Evolutionary conservation across 2,113 vertebrate genomes (phyloP).

Genomic region (Picathartes gymnocephalus): DNA sequence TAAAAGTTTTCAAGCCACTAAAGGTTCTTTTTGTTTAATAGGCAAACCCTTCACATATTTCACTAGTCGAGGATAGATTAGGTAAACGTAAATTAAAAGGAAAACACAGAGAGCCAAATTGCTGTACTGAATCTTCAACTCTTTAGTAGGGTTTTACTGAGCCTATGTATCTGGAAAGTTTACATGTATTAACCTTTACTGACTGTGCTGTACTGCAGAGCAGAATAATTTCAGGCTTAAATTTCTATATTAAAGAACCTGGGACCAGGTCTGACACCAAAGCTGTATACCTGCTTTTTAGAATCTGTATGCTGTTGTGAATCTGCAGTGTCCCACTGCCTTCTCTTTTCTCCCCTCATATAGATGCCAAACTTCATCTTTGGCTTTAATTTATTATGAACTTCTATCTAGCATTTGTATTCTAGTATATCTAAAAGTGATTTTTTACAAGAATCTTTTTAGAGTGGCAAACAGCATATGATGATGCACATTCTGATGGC

Average conservation of each 20-base stretch:
- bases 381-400: neutral
- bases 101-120: neutral
- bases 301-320: neutral
- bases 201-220: neutral
- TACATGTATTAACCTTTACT: neutral
- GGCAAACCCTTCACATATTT: neutral
- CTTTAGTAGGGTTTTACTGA: neutral
- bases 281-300: neutral
- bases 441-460: neutral
- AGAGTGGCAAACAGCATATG: neutral
- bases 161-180: neutral
- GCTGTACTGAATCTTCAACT: neutral
- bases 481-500: neutral
- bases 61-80: neutral
- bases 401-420: neutral
- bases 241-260: neutral
- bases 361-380: neutral
- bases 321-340: too few relatives aligned
- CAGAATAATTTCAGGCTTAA: neutral
- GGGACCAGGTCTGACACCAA: neutral
- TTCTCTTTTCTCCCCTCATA: neutral
- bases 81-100: neutral
- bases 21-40: neutral
- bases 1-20: neutral
- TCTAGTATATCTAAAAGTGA: neutral